Base-by-base conservation (phyloP, 2,113 vertebrate species). In the Chrysochloris asiatica region DNA sequence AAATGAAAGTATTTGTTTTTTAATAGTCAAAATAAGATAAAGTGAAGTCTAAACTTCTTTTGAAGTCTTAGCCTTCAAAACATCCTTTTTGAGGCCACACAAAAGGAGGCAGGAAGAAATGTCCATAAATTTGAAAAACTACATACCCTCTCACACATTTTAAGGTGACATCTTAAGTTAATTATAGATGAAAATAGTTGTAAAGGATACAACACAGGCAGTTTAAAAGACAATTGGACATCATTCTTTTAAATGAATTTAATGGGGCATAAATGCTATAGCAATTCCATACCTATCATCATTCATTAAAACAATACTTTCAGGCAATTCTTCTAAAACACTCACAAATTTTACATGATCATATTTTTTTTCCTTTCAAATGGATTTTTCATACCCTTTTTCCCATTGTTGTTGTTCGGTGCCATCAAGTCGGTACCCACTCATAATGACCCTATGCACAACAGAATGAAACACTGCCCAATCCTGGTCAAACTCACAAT, bases 161-260 rank as follows among this genome's bases (percentile, higher is more conserved):
- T 78, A 83, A 77, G 59, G 65, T 92, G 89, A 84, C 89, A 92
- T 88, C 77, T 93, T 93, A 94, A 96, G 92, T 92, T 93, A 95
- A 93, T 92, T 65, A 63, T 63, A 86, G 72, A 36, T 78, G 36
- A 92, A 92, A 89, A 93, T 91, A 91, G 86, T 83, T 93, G 59
- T 86, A 93, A 93, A 89, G 79, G 73, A 92, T 41, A 6, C 73
- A 88, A 83, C 83, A 69, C 45, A 92, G n/a, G 91, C 86, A 93
- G 73, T 96, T 93, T 72, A 94, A 83, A 94, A 77, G 59, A 93
- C 56, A 93, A 94, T 67, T 86, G 56, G 61, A 82, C 56, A 83
- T 82, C 47, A 77, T 52, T n/a, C n/a, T n/a, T n/a, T n/a, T n/a
- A n/a, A n/a, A n/a, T n/a, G n/a, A n/a, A n/a, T n/a, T 93, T 75